These are phyloP conservation scores for Actias luna DNA, from an alignment of 2,888 invertebrate species.

Conservation along the genomic window DNA sequence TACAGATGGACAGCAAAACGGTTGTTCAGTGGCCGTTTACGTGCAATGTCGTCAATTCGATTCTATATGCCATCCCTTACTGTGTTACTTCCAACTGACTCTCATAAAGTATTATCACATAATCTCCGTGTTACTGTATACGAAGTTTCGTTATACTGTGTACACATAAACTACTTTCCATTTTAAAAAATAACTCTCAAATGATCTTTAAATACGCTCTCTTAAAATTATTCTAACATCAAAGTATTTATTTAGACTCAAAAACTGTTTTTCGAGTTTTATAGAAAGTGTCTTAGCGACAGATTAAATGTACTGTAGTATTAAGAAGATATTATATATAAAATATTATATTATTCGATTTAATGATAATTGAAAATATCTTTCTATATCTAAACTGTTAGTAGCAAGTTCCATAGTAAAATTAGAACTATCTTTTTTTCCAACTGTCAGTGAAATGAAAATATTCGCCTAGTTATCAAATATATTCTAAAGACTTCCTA, in stretches of 20 bases:
- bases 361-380: neutral
- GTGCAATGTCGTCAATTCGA: conserved; percentile 64
- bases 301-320: neutral
- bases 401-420: neutral
- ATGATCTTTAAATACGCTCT: neutral
- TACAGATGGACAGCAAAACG: conserved; percentile 56
- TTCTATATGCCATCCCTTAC: conserved; percentile 70
- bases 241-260: conserved; percentile 1
- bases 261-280: neutral
- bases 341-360: neutral
- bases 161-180: neutral
- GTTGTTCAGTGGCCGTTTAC: conserved; percentile 53
- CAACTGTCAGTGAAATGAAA: neutral
- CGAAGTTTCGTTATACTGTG: neutral
- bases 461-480: neutral
- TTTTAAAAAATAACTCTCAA: neutral
- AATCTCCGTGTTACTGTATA: neutral
- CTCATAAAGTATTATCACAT: conserved; percentile 18
- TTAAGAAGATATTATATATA: neutral
- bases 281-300: neutral
- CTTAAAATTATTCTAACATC: neutral
- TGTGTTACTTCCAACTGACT: conserved; percentile 58
- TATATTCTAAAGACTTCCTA: too few relatives aligned
- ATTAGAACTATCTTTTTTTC: neutral
- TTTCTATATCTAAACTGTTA: neutral